Percentiles rank a stretch among this genome's conserved stretches.
phyloP scores from a whole-genome alignment of 2,888 invertebrate species.

The Athalia rosae region DNA sequence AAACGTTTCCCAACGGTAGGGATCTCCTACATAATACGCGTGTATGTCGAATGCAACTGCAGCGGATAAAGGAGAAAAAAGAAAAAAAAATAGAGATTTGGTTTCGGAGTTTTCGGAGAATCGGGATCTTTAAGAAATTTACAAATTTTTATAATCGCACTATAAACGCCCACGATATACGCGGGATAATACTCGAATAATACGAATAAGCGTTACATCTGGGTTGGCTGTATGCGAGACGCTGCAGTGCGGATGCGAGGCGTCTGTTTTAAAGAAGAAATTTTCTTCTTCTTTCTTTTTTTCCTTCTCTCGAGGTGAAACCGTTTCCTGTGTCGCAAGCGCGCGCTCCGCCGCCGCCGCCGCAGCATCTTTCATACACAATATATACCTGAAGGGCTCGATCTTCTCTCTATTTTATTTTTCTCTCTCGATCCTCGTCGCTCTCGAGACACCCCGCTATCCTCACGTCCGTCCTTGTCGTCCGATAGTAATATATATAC shows the following conservation, averaged over 20 bases:
- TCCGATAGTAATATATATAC: conserved; percentile 63
- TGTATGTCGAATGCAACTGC: no score
- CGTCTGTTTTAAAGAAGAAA: conserved; percentile 5
- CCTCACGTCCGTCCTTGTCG: conserved; percentile 45
- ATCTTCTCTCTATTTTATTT: conserved; percentile 49
- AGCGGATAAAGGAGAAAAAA: no score
- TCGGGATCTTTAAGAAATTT: no score
- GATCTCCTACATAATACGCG: no score
- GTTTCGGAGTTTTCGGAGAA: no score
- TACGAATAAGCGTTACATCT: no score
- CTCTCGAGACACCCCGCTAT: conserved; percentile 7
- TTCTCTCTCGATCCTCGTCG: conserved; percentile 36
- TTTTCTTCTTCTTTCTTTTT: conserved; percentile 37
- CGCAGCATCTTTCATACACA: conserved; percentile 58
- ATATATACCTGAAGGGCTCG: conserved; percentile 51
- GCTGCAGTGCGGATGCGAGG: neutral
- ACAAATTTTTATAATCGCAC: no score
- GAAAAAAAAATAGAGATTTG: no score
- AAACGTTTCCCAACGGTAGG: no score
- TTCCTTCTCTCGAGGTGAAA: conserved; percentile 64
- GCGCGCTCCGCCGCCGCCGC: conserved; percentile 34
- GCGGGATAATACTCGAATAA: neutral
- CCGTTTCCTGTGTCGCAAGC: conserved; percentile 70
- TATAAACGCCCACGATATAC: conserved; percentile 12
- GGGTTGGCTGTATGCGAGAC: conserved; percentile 10